Conservation (phyloP, 2,888 invertebrate species). For the Drosophila helvetica region DNA sequence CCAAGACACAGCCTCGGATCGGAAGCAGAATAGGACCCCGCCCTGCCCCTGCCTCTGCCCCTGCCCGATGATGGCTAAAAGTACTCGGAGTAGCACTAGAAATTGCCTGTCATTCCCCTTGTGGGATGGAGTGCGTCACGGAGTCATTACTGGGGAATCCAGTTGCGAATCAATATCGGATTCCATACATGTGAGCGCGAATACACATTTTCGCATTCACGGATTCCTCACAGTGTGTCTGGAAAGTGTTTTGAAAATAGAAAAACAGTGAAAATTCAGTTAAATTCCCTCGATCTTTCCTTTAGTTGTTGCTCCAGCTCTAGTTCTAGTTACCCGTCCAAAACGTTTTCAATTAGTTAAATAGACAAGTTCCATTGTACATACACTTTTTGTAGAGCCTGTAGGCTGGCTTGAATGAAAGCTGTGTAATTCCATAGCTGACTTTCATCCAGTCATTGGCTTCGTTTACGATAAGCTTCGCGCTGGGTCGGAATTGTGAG, state of each 20-base stretch:
- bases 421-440: constrained; percentile 6
- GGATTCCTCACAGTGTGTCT: not conserved
- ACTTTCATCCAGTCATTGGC: constrained; percentile 17
- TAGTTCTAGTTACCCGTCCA: no score
- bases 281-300: no score
- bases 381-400: no score
- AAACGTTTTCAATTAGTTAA: no score
- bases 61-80: constrained; percentile 8
- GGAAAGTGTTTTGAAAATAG: no score
- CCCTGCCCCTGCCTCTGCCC: no score
- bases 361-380: no score
- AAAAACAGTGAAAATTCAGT: no score
- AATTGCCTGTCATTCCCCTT: constrained; percentile 36
- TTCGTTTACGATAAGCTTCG: constrained; percentile 2
- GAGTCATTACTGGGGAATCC: constrained; percentile 12
- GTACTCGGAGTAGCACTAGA: constrained; percentile 32
- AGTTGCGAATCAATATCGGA: constrained; percentile 37
- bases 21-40: not conserved
- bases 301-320: no score
- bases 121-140: constrained; percentile 19
- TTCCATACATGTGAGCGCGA: constrained; percentile 22
- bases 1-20: constrained; percentile 7
- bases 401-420: not conserved
- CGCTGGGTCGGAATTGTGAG: no score
- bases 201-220: constrained; percentile 1